These are phyloP conservation scores for Drosophila funebris DNA, from an alignment of 1,140 invertebrate genomes.

Conservation along the genomic window DNA sequence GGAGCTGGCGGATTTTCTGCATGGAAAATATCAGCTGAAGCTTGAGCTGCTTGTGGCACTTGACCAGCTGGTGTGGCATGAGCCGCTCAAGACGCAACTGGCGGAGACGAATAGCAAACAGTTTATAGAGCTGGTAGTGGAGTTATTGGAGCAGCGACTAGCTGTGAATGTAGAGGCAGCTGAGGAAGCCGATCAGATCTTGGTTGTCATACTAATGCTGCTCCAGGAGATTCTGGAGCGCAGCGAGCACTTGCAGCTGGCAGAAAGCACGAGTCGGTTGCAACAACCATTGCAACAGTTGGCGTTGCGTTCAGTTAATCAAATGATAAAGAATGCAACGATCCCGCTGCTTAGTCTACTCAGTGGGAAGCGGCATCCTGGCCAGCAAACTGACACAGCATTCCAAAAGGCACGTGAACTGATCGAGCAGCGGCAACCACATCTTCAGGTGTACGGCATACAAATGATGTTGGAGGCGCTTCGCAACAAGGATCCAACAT, in stretches of 20 bases:
- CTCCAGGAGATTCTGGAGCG: slow-evolving; percentile 67
- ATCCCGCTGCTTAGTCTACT: slow-evolving; percentile 38
- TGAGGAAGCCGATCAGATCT: slow-evolving; percentile 46
- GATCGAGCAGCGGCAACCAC: slow-evolving; percentile 59
- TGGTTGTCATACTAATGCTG: slow-evolving; percentile 63
- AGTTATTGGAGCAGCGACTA: slow-evolving; percentile 40
- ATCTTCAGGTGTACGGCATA: slow-evolving; percentile 79
- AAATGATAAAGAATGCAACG: slow-evolving; percentile 40
- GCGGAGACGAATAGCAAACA: slow-evolving; percentile 41
- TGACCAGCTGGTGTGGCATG: slow-evolving; percentile 60
- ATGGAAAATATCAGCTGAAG: slow-evolving; percentile 61
- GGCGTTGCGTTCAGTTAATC: slow-evolving; percentile 9
- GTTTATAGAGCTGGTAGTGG: slow-evolving; percentile 51
- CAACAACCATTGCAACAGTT: slow-evolving; percentile 27
- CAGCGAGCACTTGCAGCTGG: slow-evolving; percentile 37
- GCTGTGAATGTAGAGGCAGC: neutral
- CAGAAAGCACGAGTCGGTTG: slow-evolving; percentile 27
- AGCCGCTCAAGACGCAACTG: slow-evolving; percentile 63
- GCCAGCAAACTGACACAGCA: neutral
- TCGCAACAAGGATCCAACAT: slow-evolving; percentile 47
- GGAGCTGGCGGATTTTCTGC: slow-evolving; percentile 62
- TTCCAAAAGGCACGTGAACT: slow-evolving; percentile 66
- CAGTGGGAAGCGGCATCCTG: neutral
- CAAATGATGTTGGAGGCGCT: slow-evolving; percentile 67
- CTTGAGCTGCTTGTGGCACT: slow-evolving; percentile 68